Evolutionary conservation across 2,797 vertebrate species (phyloP).

Genomic region (Philypnodon macrostomus): DNA sequence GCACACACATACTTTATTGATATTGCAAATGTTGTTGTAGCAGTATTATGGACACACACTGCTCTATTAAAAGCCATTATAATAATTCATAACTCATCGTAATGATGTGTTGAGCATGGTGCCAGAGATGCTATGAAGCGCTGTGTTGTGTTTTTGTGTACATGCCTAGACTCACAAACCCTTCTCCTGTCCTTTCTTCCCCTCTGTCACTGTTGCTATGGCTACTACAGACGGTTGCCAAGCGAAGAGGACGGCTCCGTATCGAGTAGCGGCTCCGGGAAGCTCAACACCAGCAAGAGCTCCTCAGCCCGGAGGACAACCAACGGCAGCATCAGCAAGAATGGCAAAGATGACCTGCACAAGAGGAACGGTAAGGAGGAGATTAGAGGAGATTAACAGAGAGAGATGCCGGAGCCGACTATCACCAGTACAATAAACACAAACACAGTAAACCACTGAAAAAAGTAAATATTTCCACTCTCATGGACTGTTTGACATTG

Average conservation of each 20-base stretch:
- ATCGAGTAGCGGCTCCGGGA: constrained; percentile 90
- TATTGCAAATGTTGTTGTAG: constrained; percentile 1
- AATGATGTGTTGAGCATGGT: constrained; percentile 11
- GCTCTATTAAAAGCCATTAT: constrained; percentile 14
- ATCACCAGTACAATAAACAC: neutral
- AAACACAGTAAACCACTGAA: neutral
- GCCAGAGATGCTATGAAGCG: constrained; percentile 20
- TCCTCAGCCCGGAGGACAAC: constrained; percentile 84
- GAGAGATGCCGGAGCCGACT: neutral
- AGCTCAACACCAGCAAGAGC: constrained; percentile 87
- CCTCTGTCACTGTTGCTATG: constrained; percentile 86
- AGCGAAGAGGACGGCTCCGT: constrained; percentile 90
- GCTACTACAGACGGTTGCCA: constrained; percentile 89
- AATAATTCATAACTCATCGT: constrained; percentile 6
- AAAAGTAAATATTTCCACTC: no score
- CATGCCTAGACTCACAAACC: constrained; percentile 33
- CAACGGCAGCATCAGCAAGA: constrained; percentile 76
- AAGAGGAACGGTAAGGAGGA: constrained; percentile 80
- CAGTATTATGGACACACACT: neutral
- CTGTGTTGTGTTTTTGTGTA: constrained; percentile 27
- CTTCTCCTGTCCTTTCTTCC: constrained; percentile 19
- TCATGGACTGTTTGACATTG: no score
- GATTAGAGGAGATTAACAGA: neutral
- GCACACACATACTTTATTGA: neutral
- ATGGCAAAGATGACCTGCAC: constrained; percentile 86